Base-by-base conservation (phyloP, 2,113 vertebrate species). In the Setophaga coronata region DNA sequence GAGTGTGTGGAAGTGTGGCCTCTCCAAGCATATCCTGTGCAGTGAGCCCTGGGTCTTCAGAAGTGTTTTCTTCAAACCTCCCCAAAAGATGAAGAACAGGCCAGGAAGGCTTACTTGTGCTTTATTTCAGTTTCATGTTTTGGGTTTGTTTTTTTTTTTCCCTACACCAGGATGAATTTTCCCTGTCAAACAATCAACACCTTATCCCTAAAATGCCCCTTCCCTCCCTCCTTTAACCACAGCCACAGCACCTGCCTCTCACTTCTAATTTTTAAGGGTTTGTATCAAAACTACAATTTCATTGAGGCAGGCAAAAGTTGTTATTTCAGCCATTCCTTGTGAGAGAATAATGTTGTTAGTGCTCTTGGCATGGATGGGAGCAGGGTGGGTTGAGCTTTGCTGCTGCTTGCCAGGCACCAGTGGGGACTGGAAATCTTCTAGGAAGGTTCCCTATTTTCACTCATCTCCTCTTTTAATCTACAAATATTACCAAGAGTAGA, bases 1-100 rank as follows among this genome's bases (percentile, higher is more conserved):
- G 34, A 0, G 0, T 1, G 1, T 14, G 36, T 40, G 6, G 26
- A 64, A 78, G 10, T 1, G 5, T 6, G 29, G 7, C 14, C 20
- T 65, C 33, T 26, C 31, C 2, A 3, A 62, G 38, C 6, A 6
- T 0, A 10, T 14, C 23, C 54, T 47, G 14, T 19, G 40, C 23
- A 34, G 23, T 13, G 4, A 48, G 34, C 25, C 33, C 48, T 43
- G 24, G 10, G 2, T 43, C 42, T 57, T 74, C 50, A 70, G 42
- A 57, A 28, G 2, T 13, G 2, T 18, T 70, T 14, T 45, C 28
- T 43, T 74, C 60, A 23, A 45, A 36, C 21, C 14, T 78, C 36
- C 43, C 13, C 12, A 10, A 53, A 73, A 53, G 18, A 48, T 51
- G 10, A 38, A 56, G 43, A 80, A 34, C 12, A 33, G 31, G 10